These are phyloP conservation scores for Pipistrellus nathusii DNA, from an alignment of 2,797 vertebrate species.

Conservation along the genomic window DNA sequence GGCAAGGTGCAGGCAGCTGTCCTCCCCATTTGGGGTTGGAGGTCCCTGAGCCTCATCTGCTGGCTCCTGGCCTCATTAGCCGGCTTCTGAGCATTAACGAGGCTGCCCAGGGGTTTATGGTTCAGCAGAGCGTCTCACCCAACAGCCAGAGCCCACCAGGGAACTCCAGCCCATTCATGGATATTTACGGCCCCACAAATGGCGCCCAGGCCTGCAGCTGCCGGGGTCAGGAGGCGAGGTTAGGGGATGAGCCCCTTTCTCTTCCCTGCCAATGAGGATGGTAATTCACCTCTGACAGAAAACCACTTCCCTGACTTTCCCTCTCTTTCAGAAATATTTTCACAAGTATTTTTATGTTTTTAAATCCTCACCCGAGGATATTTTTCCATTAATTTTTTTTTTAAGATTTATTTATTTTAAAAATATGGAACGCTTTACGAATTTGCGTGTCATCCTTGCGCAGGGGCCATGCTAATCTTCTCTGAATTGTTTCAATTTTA, in stretches of 20 bases:
- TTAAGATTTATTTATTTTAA: too few relatives aligned
- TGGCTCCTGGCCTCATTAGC: conserved; percentile 14
- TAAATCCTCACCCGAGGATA: too few relatives aligned
- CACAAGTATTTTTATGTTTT: background rate
- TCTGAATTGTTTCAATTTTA: too few relatives aligned
- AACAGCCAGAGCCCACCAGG: conserved; percentile 42
- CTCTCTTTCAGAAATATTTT: background rate
- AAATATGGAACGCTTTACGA: too few relatives aligned
- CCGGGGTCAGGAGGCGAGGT: conserved; percentile 45
- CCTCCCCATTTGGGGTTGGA: background rate
- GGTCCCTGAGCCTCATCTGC: background rate
- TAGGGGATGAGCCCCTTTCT: conserved; percentile 11
- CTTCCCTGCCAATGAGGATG: conserved; percentile 57
- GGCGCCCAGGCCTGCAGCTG: conserved; percentile 76
- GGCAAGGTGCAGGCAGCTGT: background rate
- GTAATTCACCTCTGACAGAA: background rate
- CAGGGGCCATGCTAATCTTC: too few relatives aligned
- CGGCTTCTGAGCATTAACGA: conserved; percentile 40
- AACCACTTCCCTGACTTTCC: background rate
- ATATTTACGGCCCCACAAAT: conserved; percentile 78
- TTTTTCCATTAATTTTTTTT: too few relatives aligned
- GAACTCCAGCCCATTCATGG: conserved; percentile 60
- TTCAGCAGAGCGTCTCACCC: conserved; percentile 36
- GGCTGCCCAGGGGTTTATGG: conserved; percentile 7
- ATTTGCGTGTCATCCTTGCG: too few relatives aligned